Percentiles rank a stretch among this genome's conserved stretches.
These are phyloP conservation scores for Gorsachius goisagi DNA, from an alignment of 2,113 vertebrate genomes.

Conservation along the genomic window DNA sequence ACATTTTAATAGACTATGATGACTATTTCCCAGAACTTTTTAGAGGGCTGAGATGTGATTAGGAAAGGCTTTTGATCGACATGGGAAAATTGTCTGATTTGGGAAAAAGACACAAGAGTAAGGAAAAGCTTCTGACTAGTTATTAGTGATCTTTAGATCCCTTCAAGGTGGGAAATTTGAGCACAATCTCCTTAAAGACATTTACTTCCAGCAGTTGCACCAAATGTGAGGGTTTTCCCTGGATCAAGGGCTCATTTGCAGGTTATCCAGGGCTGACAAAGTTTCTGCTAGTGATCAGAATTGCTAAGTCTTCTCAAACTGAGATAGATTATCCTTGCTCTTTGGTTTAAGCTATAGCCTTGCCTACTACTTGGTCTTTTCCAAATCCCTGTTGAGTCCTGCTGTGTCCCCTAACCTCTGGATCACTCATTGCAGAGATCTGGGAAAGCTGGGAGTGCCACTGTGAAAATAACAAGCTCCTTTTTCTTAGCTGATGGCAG, in stretches of 20 bases:
- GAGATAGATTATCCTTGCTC: not conserved
- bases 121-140: not conserved
- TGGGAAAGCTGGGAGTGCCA: not conserved
- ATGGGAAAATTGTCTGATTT: not conserved
- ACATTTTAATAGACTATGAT: not conserved
- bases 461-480: not conserved
- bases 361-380: not conserved
- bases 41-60: not conserved
- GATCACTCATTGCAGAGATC: not conserved
- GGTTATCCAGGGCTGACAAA: not conserved
- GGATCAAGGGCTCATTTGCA: not conserved
- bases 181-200: not conserved
- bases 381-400: not conserved
- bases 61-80: not conserved
- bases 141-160: not conserved
- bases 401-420: not conserved
- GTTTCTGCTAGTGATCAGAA: not conserved
- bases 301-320: not conserved
- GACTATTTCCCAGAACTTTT: not conserved
- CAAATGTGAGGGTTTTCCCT: not conserved
- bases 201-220: not conserved
- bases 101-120: not conserved
- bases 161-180: not conserved
- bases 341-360: not conserved
- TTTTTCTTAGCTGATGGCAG: not conserved